Conservation (phyloP, 1,140 invertebrate species). For the Littorina saxatilis region DNA sequence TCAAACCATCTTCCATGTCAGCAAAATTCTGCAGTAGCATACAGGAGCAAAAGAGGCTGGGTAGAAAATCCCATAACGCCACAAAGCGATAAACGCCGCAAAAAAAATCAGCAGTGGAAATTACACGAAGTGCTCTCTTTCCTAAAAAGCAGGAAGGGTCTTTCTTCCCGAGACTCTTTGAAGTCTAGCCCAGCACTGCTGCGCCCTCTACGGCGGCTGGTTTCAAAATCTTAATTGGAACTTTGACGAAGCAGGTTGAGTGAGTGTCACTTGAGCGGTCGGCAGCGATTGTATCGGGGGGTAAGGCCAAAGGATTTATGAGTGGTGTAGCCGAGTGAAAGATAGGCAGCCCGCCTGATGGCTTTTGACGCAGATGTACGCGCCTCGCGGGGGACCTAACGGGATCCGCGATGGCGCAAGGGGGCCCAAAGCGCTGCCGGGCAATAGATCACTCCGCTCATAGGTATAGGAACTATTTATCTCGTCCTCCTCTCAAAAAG, state of each 20-base stretch:
- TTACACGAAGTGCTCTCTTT: background rate
- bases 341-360: background rate
- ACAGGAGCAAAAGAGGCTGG: too few species aligned
- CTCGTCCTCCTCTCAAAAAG: too few species aligned
- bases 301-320: background rate
- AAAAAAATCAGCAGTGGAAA: background rate
- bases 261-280: background rate
- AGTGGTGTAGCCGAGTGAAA: background rate
- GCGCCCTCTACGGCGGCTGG: background rate
- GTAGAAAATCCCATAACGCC: too few species aligned
- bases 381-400: background rate
- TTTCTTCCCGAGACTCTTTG: slow-evolving; percentile 1
- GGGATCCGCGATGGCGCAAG: background rate
- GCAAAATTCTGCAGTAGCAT: too few species aligned
- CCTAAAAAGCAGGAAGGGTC: background rate
- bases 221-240: slow-evolving; percentile 18
- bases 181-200: background rate
- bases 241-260: background rate
- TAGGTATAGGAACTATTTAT: too few species aligned
- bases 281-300: background rate
- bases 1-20: too few species aligned
- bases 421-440: background rate
- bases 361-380: slow-evolving; percentile 1
- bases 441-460: background rate
- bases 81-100: too few species aligned